These are phyloP conservation scores for Aplocera efformata DNA, from an alignment of 2,888 invertebrate species.

Conservation along the genomic window DNA sequence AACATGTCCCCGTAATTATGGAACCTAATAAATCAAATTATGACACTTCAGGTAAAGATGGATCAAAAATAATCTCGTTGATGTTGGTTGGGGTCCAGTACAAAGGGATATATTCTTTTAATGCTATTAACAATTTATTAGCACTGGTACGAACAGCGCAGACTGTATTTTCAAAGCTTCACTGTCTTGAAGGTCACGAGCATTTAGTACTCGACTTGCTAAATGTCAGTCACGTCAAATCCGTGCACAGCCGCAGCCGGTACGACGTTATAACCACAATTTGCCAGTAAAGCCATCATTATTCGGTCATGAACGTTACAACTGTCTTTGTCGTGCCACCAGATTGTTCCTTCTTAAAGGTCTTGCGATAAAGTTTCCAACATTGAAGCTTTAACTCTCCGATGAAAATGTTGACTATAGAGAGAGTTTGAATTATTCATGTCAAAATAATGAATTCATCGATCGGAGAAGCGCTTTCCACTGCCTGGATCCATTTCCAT, in stretches of 20 bases:
- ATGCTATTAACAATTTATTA: too few relatives aligned
- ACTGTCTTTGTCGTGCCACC: conserved; percentile 25
- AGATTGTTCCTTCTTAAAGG: conserved; percentile 20
- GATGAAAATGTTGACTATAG: conserved; percentile 24
- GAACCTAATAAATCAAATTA: too few relatives aligned
- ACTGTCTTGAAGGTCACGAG: conserved; percentile 35
- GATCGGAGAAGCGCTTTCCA: conserved; percentile 42
- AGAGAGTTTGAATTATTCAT: conserved; percentile 55
- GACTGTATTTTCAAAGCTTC: conserved; percentile 12
- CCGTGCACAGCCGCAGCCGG: conserved; percentile 57
- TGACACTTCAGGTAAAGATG: too few relatives aligned
- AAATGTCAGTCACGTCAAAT: conserved; percentile 63
- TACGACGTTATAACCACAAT: conserved; percentile 47
- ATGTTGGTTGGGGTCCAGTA: too few relatives aligned
- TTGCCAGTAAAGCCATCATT: conserved; percentile 41
- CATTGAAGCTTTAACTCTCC: conserved; percentile 20
- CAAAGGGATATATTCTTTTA: too few relatives aligned
- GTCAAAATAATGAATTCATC: conserved; percentile 44
- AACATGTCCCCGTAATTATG: too few relatives aligned
- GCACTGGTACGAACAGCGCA: conserved; percentile 5
- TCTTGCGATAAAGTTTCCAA: conserved; percentile 15
- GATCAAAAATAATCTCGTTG: too few relatives aligned
- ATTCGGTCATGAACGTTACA: conserved; percentile 41
- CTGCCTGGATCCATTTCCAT: conserved; percentile 42
- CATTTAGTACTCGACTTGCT: conserved; percentile 42